Evolutionary conservation across 1,140 invertebrate species (phyloP).

Genomic region (Polyergus mexicanus): DNA sequence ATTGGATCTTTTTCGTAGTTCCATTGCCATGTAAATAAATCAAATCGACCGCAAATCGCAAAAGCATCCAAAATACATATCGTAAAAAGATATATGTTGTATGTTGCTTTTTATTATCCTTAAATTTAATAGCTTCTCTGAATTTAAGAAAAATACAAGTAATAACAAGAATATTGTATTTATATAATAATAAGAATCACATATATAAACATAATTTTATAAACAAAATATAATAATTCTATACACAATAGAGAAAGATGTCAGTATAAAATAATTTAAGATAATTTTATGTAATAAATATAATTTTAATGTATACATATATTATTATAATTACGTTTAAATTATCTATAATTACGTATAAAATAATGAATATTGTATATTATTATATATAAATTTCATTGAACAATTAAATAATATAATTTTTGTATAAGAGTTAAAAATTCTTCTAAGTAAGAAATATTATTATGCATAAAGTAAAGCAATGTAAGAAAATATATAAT

Average conservation of each 20-base stretch:
- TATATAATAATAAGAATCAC: not conserved
- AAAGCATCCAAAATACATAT: constrained; percentile 11
- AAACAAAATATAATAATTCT: not conserved
- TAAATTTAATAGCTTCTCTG: not conserved
- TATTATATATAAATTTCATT: too few species aligned
- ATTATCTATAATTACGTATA: too few species aligned
- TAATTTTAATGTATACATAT: not conserved
- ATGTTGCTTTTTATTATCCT: not conserved
- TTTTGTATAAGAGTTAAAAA: too few species aligned
- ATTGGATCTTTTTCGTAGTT: not conserved
- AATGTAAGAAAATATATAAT: too few species aligned
- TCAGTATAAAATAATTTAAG: constrained; percentile 16
- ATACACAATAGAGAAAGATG: too few species aligned
- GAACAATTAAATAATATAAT: too few species aligned
- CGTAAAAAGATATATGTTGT: not conserved
- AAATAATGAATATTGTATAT: too few species aligned
- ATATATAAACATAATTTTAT: not conserved
- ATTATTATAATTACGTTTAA: not conserved
- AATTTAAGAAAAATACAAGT: not conserved
- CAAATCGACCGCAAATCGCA: not conserved
- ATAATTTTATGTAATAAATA: not conserved
- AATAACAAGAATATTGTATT: not conserved
- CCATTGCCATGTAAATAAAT: constrained; percentile 33
- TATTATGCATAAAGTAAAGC: too few species aligned
- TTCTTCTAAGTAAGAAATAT: too few species aligned